These are phyloP conservation scores for Percina caprodes DNA, from an alignment of 2,113 vertebrate genomes.

Conservation along the genomic window DNA sequence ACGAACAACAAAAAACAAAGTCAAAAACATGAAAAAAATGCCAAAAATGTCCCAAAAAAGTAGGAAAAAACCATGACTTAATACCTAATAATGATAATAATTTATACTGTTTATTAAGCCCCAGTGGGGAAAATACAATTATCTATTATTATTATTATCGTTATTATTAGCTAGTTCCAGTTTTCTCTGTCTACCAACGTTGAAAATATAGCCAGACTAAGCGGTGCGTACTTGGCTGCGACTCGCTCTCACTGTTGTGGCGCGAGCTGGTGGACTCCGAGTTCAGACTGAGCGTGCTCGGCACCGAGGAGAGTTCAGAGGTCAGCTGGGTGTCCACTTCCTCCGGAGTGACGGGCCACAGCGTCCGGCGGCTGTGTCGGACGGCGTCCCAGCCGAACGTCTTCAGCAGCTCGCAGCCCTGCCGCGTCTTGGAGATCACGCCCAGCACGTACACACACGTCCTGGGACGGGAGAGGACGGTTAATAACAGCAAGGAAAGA, in stretches of 20 bases:
- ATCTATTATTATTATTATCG: too few relatives aligned
- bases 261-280: conserved; percentile 97
- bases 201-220: background rate
- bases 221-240: conserved; percentile 90
- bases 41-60: too few relatives aligned
- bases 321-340: conserved; percentile 88
- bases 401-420: conserved; percentile 96
- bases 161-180: too few relatives aligned
- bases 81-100: too few relatives aligned
- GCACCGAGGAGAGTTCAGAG: conserved; percentile 83
- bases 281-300: conserved; percentile 88
- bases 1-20: too few relatives aligned
- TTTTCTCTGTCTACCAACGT: too few relatives aligned
- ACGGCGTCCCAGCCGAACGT: conserved; percentile 95
- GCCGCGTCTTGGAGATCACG: conserved; percentile 95
- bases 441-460: conserved; percentile 96
- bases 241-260: conserved; percentile 98
- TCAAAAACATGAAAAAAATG: too few relatives aligned
- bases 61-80: too few relatives aligned
- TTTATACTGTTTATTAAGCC: too few relatives aligned
- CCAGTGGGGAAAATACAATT: too few relatives aligned
- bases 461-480: conserved; percentile 72
- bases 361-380: conserved; percentile 93
- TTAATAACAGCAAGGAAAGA: background rate
- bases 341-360: conserved; percentile 96